These are phyloP conservation scores for Yponomeuta sedellus DNA, from an alignment of 2,888 invertebrate species.

Conservation along the genomic window DNA sequence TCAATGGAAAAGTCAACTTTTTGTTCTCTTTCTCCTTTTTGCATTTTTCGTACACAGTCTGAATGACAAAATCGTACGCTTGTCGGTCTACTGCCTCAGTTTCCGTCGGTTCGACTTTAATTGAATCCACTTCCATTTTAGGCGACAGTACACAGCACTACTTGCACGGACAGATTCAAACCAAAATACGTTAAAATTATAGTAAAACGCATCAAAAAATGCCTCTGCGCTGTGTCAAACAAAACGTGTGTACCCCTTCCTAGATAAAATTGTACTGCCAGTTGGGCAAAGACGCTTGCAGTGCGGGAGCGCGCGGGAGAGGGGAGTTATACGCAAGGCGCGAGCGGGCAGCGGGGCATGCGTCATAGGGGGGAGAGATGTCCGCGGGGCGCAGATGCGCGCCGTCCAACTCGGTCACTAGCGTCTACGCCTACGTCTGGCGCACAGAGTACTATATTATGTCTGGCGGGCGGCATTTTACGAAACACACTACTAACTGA, in stretches of 20 bases:
- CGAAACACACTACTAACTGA: too few relatives aligned
- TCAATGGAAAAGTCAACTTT: constrained; percentile 28
- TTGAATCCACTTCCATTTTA: neutral
- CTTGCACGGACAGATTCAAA: neutral
- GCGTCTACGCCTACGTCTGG: too few relatives aligned
- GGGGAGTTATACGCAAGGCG: neutral
- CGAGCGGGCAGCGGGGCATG: neutral
- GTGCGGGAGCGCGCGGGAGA: neutral
- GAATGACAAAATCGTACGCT: constrained; percentile 16
- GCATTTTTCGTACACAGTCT: constrained; percentile 31
- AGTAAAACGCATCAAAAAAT: neutral
- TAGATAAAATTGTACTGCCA: neutral
- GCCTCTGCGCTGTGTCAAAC: neutral
- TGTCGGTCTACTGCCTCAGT: neutral
- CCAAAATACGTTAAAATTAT: neutral
- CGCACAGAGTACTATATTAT: too few relatives aligned
- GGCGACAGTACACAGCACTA: neutral
- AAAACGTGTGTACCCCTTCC: neutral
- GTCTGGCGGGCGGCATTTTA: too few relatives aligned
- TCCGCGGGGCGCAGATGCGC: too few relatives aligned
- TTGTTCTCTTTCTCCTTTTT: constrained; percentile 27
- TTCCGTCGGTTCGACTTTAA: neutral
- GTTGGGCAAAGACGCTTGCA: neutral
- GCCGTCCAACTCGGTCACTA: too few relatives aligned
- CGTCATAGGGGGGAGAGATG: neutral